These are phyloP conservation scores for Dynastes hyllus DNA, from an alignment of 2,888 invertebrate genomes.

Conservation along the genomic window DNA sequence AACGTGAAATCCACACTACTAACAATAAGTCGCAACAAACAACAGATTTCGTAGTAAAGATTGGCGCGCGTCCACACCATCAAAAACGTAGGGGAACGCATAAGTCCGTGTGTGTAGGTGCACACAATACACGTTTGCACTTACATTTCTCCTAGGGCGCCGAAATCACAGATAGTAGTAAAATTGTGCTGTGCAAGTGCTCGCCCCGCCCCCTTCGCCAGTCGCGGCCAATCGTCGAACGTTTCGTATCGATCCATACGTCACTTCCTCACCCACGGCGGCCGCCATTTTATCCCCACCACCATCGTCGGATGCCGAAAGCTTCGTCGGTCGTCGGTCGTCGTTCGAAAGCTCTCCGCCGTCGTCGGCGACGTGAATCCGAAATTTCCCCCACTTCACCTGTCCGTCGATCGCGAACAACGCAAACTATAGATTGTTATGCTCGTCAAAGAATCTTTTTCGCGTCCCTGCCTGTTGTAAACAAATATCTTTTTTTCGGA, in stretches of 20 bases:
- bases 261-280: conserved; percentile 68
- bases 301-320: conserved; percentile 49
- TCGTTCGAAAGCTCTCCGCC: conserved; percentile 43
- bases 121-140: conserved; percentile 53
- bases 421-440: conserved; percentile 59
- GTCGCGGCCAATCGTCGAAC: conserved; percentile 68
- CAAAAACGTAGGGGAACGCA: background rate
- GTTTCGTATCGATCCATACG: conserved; percentile 71
- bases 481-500: too few species aligned
- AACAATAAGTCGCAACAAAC: conserved; percentile 2
- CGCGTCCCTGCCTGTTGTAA: conserved; percentile 35
- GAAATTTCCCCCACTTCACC: conserved; percentile 23
- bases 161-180: conserved; percentile 67
- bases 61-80: conserved; percentile 56
- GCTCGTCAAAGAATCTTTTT: conserved; percentile 58
- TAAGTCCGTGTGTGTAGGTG: conserved; percentile 46
- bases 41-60: conserved; percentile 56
- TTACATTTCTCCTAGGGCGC: conserved; percentile 28
- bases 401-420: conserved; percentile 56
- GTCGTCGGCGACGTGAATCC: conserved; percentile 32
- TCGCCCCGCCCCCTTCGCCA: conserved; percentile 64
- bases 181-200: conserved; percentile 65
- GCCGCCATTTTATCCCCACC: conserved; percentile 70
- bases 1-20: background rate
- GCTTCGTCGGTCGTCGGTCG: conserved; percentile 55